Conservation (phyloP, 2,113 vertebrate genomes). For the Larimichthys polyactis region DNA sequence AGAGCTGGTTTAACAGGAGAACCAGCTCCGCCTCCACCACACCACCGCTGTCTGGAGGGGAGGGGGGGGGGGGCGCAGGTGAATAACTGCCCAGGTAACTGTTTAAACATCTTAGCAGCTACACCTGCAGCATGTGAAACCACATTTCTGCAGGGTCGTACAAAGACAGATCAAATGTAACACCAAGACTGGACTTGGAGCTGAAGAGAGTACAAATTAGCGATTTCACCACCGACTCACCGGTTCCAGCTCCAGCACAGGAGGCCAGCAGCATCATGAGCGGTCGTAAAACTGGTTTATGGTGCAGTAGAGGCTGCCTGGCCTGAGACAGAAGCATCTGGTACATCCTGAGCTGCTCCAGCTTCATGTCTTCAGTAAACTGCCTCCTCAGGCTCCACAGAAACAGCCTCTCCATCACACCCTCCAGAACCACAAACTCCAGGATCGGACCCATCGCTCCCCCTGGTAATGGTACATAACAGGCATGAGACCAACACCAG, state of each 20-base stretch:
- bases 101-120: neutral
- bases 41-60: conserved; percentile 43
- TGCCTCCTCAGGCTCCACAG: conserved; percentile 95
- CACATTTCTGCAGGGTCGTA: neutral
- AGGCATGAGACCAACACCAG: neutral
- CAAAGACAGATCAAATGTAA: neutral
- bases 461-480: conserved; percentile 48
- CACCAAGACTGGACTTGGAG: too few relatives aligned
- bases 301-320: conserved; percentile 93
- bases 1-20: conserved; percentile 90
- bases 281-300: conserved; percentile 95
- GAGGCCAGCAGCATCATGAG: conserved; percentile 96
- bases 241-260: conserved; percentile 86
- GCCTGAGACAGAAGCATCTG: conserved; percentile 93
- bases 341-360: conserved; percentile 96
- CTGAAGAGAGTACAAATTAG: too few relatives aligned
- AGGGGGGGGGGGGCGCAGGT: neutral
- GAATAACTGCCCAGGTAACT: neutral
- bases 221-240: conserved; percentile 14
- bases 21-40: conserved; percentile 91
- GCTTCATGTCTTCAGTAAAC: conserved; percentile 95
- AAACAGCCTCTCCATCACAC: conserved; percentile 97
- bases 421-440: conserved; percentile 96
- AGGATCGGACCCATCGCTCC: conserved; percentile 95
- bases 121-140: neutral